Base-by-base conservation (phyloP, 2,113 vertebrate genomes). In the Micromys minutus region DNA sequence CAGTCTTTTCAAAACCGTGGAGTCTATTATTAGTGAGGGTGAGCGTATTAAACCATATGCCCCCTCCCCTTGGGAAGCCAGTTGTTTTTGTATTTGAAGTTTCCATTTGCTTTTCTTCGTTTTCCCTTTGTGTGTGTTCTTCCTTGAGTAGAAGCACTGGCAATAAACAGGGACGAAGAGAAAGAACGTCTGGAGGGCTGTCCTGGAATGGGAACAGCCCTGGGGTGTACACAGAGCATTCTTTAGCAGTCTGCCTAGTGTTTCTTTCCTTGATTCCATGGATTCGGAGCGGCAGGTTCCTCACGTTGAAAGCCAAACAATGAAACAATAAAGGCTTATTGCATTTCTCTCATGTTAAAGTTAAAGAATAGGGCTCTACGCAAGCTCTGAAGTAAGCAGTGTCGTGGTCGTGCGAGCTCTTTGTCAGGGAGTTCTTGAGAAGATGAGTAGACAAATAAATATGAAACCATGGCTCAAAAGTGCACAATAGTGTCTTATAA, bases 21-120 rank as follows among this genome's bases (percentile, higher is more conserved):
- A 97, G n/a, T 91, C 88, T 98, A 98, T 97, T 97, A 94, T 95
- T 97, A 87, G 94, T 89, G 94, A 87, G 97, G 96, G 96, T 83
- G 89, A 93, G 94, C 87, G 26, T 96, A 97, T 97, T 98, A 96
- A 98, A 89, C 85, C 89, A 34, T 65, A 52, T 94, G 76, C 75
- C 96, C 75, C 75, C 75, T 96, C 72, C 75, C 96, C 81, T 95
- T 12, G 24, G 97, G 96, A 86, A 89, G 50, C n/a, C 83, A 47
- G 21, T 90, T 86, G 59, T 96, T 91, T 91, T 97, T 96, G 88
- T 89, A 86, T 95, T 97, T 90, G 97, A 96, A 89, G 17, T 93
- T 95, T 96, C 95, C 55, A 97, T 96, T 97, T 69, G 55, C 17
- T 91, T 57, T 59, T 83, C 63, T 67, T 94, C 65, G 47, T 83